Evolutionary conservation across 2,113 vertebrate genomes (phyloP).

Genomic region (Malaclemys terrapin): DNA sequence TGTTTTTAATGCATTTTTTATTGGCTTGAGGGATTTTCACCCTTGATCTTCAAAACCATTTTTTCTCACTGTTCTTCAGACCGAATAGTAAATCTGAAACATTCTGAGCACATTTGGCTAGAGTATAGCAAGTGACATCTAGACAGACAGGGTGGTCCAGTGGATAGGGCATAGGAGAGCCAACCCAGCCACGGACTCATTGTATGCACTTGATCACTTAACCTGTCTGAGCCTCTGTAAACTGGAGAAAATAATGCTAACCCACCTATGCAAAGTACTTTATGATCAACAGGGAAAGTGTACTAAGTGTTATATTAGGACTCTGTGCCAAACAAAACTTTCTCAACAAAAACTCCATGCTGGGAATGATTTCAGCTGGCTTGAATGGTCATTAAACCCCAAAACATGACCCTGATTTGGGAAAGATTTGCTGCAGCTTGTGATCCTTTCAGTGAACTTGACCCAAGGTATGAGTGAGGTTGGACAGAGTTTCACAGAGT

Average conservation of each 20-base stretch:
- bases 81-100: not conserved
- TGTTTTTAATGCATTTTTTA: not conserved
- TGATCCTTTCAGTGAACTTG: not conserved
- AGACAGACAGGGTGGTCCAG: not conserved
- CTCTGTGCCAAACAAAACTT: not conserved
- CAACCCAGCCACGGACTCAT: not conserved
- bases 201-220: not conserved
- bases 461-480: not conserved
- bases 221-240: not conserved
- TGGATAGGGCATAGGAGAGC: not conserved
- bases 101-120: not conserved
- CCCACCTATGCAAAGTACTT: not conserved
- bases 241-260: not conserved
- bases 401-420: not conserved
- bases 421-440: not conserved
- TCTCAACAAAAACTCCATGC: not conserved
- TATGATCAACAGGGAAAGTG: not conserved
- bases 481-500: not conserved
- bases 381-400: not conserved
- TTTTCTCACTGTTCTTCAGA: not conserved
- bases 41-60: not conserved
- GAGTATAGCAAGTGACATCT: not conserved
- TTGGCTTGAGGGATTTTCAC: not conserved
- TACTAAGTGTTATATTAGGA: not conserved
- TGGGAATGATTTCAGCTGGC: not conserved